Evolutionary conservation across 2,888 invertebrate species (phyloP).

Genomic region (Icerya purchasi): DNA sequence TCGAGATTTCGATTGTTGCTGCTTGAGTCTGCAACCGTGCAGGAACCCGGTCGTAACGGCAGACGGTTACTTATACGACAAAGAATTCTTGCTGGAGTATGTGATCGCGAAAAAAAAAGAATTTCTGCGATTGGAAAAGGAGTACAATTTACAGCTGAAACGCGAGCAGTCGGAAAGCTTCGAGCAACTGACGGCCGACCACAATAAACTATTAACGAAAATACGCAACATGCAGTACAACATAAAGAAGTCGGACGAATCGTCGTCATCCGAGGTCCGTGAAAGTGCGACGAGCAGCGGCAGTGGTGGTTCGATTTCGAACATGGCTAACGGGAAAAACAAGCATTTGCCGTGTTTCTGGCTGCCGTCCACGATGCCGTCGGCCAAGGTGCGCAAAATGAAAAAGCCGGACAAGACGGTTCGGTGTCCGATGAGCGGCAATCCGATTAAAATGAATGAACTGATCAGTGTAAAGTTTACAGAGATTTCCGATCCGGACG

Average conservation of each 20-base stretch:
- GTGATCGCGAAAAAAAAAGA: constrained; percentile 85
- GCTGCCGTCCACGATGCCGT: constrained; percentile 83
- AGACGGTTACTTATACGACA: constrained; percentile 88
- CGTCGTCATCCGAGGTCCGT: no score
- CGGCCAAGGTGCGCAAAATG: constrained; percentile 47
- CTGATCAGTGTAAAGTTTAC: constrained; percentile 85
- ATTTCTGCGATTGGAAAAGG: constrained; percentile 67
- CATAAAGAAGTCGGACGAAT: no score
- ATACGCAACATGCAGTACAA: no score
- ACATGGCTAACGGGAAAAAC: constrained; percentile 53
- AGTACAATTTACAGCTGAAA: constrained; percentile 70
- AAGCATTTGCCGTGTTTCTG: constrained; percentile 84
- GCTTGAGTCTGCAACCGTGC: constrained; percentile 88
- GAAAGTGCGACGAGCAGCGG: no score
- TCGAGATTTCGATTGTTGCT: constrained; percentile 94
- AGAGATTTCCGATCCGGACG: constrained; percentile 64
- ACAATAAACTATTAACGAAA: no score
- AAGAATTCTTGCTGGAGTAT: constrained; percentile 88
- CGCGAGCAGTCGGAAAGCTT: no score
- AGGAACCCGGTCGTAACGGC: constrained; percentile 76
- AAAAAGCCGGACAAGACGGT: constrained; percentile 58
- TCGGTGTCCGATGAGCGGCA: constrained; percentile 64
- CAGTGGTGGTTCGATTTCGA: constrained; percentile 36
- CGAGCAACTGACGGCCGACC: no score
- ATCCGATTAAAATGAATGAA: constrained; percentile 73